These are phyloP conservation scores for Grallaria varia DNA, from an alignment of 2,113 vertebrate species.

Conservation along the genomic window DNA sequence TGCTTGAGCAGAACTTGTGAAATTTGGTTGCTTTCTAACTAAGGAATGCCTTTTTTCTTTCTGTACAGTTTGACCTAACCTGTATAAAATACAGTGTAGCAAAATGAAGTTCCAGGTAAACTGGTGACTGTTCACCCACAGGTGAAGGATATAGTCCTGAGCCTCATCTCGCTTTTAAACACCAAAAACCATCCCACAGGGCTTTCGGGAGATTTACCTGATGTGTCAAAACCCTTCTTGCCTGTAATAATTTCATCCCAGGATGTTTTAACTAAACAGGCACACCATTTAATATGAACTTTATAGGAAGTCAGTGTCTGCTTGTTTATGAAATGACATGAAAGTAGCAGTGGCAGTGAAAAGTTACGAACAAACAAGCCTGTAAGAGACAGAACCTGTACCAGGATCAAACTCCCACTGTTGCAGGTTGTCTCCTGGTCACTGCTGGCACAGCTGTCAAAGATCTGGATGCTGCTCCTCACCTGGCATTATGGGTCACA, in stretches of 20 bases:
- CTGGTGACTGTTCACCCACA: background rate
- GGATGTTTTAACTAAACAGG: background rate
- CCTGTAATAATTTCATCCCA: background rate
- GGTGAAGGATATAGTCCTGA: background rate
- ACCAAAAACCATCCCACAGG: background rate
- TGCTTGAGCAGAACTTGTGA: background rate
- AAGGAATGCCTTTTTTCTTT: background rate
- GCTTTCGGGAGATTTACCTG: background rate
- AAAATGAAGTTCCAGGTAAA: background rate
- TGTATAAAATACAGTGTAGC: background rate
- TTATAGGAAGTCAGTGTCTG: background rate
- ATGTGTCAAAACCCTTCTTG: background rate
- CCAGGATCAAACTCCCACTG: background rate
- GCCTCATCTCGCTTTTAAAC: background rate
- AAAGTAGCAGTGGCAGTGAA: background rate
- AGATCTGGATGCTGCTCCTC: background rate
- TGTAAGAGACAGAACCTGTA: fast-evolving
- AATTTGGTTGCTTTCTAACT: background rate
- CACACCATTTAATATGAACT: background rate
- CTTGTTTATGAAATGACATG: background rate
- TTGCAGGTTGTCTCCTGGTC: background rate
- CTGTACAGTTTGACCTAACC: background rate
- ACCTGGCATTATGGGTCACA: background rate
- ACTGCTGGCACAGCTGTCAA: background rate
- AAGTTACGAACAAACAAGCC: background rate